Conservation (phyloP, 1,140 invertebrate species). For the Tetragonula clypearis region DNA sequence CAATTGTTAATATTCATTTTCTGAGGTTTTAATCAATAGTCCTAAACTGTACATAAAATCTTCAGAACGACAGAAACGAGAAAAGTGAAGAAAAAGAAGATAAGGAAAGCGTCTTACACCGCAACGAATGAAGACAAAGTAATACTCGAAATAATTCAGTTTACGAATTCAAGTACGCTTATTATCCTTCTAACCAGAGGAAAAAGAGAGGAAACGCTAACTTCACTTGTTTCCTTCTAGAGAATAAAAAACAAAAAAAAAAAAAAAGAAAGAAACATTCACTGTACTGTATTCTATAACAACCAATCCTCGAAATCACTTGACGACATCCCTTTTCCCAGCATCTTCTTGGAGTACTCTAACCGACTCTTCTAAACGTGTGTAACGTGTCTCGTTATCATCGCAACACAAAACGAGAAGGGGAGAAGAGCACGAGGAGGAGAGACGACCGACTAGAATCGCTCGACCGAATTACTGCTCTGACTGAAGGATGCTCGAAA, state of each 20-base stretch:
- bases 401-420: background rate
- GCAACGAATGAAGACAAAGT: background rate
- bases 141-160: background rate
- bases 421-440: background rate
- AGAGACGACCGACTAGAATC: conserved; percentile 2
- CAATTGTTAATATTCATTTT: background rate
- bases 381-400: conserved; percentile 9
- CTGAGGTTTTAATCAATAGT: background rate
- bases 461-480: conserved; percentile 40
- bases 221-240: background rate
- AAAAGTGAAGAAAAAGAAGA: background rate
- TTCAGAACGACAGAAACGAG: background rate
- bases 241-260: background rate
- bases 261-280: background rate
- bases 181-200: background rate
- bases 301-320: background rate
- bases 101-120: background rate
- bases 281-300: background rate
- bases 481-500: conserved; percentile 31
- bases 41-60: background rate
- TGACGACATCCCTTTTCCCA: background rate
- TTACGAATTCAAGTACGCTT: background rate
- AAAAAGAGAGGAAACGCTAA: background rate
- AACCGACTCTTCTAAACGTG: background rate
- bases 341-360: background rate